phyloP scores from a whole-genome alignment of 2,888 invertebrate genomes.

The Nineta flava region DNA sequence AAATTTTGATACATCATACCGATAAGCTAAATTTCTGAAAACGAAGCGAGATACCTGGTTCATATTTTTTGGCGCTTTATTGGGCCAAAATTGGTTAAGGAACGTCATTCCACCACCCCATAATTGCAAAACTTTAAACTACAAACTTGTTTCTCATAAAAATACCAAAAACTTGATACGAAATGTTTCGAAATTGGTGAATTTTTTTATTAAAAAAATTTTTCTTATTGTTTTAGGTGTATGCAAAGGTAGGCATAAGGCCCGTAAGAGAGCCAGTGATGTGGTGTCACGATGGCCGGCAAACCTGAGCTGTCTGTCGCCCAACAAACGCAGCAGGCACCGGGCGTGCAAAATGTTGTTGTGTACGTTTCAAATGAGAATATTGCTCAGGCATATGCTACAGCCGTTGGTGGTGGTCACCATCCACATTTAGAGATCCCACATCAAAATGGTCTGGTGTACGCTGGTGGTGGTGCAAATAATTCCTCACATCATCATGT shows the following conservation, averaged over 20 bases:
- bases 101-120: too few relatives aligned
- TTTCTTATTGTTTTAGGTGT: constrained; percentile 20
- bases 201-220: constrained; percentile 7
- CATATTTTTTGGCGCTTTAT: too few relatives aligned
- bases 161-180: too few relatives aligned
- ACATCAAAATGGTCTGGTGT: constrained; percentile 9
- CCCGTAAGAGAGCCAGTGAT: constrained; percentile 46
- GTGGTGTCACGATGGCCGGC: constrained; percentile 60
- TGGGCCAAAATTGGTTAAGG: too few relatives aligned
- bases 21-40: too few relatives aligned
- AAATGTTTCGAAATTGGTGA: too few relatives aligned
- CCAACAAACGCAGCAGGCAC: constrained; percentile 21
- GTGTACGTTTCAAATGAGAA: constrained; percentile 40
- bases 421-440: constrained; percentile 23
- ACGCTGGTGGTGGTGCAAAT: background rate
- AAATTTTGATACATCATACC: too few relatives aligned
- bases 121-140: background rate
- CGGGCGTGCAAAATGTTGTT: constrained; percentile 37
- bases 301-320: constrained; percentile 57
- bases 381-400: constrained; percentile 34
- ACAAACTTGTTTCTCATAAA: background rate
- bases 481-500: constrained; percentile 16
- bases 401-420: constrained; percentile 28
- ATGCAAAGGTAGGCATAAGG: constrained; percentile 25
- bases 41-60: too few relatives aligned